Percentiles rank a stretch among this genome's conserved stretches.
Conservation (phyloP, 2,888 invertebrate genomes). For the Pyrrhosoma nymphula region DNA sequence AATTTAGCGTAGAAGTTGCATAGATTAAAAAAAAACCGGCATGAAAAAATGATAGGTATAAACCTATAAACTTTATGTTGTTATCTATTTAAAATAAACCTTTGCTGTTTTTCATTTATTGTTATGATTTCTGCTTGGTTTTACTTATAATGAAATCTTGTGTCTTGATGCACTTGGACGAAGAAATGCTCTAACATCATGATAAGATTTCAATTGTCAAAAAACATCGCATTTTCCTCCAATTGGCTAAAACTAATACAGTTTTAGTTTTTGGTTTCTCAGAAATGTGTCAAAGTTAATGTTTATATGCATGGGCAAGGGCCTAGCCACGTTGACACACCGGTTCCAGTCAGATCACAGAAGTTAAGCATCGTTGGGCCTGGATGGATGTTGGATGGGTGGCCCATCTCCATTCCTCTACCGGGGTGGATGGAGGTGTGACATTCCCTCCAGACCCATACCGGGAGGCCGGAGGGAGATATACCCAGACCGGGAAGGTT, state of each 20-base stretch:
- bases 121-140: background rate
- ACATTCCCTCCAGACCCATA: no score
- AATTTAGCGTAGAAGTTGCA: background rate
- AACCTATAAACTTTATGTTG: background rate
- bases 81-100: background rate
- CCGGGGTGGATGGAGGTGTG: no score
- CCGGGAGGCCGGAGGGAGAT: no score
- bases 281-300: background rate
- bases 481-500: no score
- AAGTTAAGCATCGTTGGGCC: no score
- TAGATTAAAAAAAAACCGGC: background rate
- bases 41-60: background rate
- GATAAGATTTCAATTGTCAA: background rate
- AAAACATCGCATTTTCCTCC: background rate
- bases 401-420: no score
- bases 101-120: background rate
- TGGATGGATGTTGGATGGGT: no score
- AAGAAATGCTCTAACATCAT: background rate
- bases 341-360: no score
- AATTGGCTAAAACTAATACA: background rate
- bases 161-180: background rate
- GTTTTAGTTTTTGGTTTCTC: background rate
- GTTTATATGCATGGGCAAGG: no score
- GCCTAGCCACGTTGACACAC: no score
- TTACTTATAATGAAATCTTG: background rate